Conservation (phyloP, 2,888 invertebrate species). For the Scaptomyza caliginosa region DNA sequence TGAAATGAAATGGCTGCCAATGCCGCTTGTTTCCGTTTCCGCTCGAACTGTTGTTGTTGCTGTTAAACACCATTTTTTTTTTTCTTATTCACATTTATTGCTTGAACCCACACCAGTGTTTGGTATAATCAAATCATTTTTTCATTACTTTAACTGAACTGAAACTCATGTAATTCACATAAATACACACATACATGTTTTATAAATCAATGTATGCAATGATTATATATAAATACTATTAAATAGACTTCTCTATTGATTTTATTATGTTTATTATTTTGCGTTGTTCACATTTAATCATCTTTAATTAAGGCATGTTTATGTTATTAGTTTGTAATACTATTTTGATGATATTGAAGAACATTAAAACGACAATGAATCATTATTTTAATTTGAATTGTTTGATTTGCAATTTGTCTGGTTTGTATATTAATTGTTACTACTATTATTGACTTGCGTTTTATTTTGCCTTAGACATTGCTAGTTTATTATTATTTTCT, state of each 20-base stretch:
- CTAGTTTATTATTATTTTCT: not conserved
- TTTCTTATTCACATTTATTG: constrained; percentile 5
- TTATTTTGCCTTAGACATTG: not conserved
- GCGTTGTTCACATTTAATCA: constrained; percentile 16
- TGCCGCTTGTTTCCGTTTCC: constrained; percentile 59
- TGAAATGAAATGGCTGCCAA: constrained; percentile 34
- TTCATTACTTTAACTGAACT: constrained; percentile 19
- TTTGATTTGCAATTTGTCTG: constrained; percentile 36
- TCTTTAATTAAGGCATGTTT: constrained; percentile 32
- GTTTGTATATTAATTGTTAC: constrained; percentile 40
- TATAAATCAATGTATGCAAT: constrained; percentile 3
- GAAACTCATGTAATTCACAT: constrained; percentile 6
- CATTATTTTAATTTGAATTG: constrained; percentile 30
- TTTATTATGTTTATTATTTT: constrained; percentile 2
- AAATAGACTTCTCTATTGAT: not conserved
- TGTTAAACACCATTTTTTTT: not conserved
- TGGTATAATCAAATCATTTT: not conserved
- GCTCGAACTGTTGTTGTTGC: constrained; percentile 27
- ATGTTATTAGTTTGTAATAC: constrained; percentile 29
- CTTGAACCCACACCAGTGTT: constrained; percentile 18
- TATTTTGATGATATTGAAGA: constrained; percentile 14
- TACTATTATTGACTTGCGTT: not conserved
- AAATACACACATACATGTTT: constrained; percentile 2
- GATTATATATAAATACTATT: not conserved
- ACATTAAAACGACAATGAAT: constrained; percentile 38